Conservation (phyloP, 2,888 invertebrate species). For the Chymomyza fuscimana region DNA sequence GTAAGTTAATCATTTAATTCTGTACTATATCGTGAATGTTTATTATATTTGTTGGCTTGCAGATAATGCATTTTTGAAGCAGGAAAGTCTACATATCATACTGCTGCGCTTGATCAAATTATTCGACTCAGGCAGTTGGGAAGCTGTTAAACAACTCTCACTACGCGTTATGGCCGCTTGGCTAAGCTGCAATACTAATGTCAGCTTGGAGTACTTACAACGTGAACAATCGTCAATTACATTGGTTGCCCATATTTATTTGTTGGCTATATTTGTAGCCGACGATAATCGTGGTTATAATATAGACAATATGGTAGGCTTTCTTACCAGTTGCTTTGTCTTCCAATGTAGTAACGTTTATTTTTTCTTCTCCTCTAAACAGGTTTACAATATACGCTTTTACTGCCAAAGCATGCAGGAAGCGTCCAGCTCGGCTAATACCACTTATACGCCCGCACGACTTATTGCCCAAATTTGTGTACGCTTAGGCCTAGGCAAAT, state of each 20-base stretch:
- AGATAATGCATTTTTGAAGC: constrained; percentile 63
- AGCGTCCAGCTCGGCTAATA: constrained; percentile 21
- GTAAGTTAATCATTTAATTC: constrained; percentile 20
- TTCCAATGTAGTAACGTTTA: neutral
- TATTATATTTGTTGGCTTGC: neutral
- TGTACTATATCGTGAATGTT: neutral
- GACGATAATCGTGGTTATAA: constrained; percentile 72
- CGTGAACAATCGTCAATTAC: constrained; percentile 47
- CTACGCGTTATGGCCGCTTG: constrained; percentile 73
- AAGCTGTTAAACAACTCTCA: constrained; percentile 73
- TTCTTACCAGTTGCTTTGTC: neutral
- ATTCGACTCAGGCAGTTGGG: constrained; percentile 73
- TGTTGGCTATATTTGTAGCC: constrained; percentile 67
- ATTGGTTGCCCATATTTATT: constrained; percentile 69
- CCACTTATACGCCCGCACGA: constrained; percentile 65
- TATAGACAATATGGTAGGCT: constrained; percentile 72
- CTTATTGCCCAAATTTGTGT: constrained; percentile 72
- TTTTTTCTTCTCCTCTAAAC: neutral
- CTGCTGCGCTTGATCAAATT: constrained; percentile 72
- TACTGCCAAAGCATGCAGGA: constrained; percentile 67
- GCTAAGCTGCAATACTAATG: constrained; percentile 43
- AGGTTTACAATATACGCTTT: constrained; percentile 76
- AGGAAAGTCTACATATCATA: constrained; percentile 69
- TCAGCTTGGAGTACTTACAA: constrained; percentile 31
- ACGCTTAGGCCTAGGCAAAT: constrained; percentile 61